Evolutionary conservation across 2,113 vertebrate species (phyloP), one percentile per base, ranked within the genome.

Genomic region (Melanerpes formicivorus): DNA sequence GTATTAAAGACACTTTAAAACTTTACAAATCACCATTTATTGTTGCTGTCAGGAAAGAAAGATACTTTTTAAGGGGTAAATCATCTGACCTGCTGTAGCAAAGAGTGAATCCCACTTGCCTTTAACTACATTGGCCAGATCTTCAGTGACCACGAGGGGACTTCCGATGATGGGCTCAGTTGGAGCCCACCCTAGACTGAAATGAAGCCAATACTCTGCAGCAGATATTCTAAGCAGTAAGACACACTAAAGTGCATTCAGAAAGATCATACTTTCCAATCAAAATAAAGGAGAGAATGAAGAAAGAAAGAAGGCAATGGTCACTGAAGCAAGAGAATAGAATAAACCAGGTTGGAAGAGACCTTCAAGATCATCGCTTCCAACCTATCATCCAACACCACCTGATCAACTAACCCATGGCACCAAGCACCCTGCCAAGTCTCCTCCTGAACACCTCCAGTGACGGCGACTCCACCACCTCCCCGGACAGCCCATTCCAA

Each of bases 11-110:
- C 14, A 29, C 16, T 52, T 76, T 34, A 1, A 58, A 32, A 62
- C 5, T 59, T 83, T 37, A 59, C 11, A 85, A 81, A 64, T 65
- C 29, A 18, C 27, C 5, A 26, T n/a, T 0, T 0, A 81, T 78
- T 18, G 18, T 30, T 78, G 40, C 18, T 60, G 18, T 52, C 14
- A 37, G 46, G 15, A 60, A 26, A 73, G 6, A 74, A 4, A 52
- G 8, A 14, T 3, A 52, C 5, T 64, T 66, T 79, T 75, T 30
- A 69, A 79, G 11, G 32, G 18, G 19, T 65, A 7, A 75, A 48
- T 79, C 5, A 21, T 54, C 29, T 73, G 30, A 54, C 18, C 22
- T 62, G 4, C 18, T 86, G 63, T n/a, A 81, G n/a, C 14, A 79
- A 59, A 65, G 10, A 14, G 6, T n/a, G 7, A 84, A 23, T 67